Base-by-base conservation (phyloP, 1,140 invertebrate genomes). In the Drosophila nikananu region DNA sequence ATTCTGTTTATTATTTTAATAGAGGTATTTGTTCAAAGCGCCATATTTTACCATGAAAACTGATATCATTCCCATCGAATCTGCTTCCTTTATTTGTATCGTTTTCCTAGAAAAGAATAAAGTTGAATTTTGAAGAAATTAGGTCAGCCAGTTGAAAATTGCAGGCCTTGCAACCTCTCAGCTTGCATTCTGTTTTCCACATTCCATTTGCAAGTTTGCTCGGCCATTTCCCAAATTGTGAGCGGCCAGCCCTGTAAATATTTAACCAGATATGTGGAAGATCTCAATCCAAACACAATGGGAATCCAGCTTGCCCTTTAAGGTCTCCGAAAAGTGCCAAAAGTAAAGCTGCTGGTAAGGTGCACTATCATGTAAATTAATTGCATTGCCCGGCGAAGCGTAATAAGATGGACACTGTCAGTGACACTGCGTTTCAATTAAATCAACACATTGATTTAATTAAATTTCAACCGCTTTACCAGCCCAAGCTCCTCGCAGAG, bases 371-470 rank as follows among this genome's bases (percentile, higher is more conserved):
- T 78, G 75, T 19, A 70, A 78, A 70, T 70, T 78, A 78, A 78
- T 78, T 78, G 75, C 64, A 61, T 78, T 70, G 74, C 27, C 32
- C 19, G 41, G 25, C 48, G 64, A 62, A 37, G 57, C 49, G 49
- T 48, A 62, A 25, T 58, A 67, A 70, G 73, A 77, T 84, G 74
- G 35, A 27, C 49, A 30, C 51, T 68, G 76, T 78, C 64, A 49
- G 46, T 73, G 72, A 52, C 42, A 67, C 41, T 48, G 68, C 58
- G 44, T 73, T 87, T 83, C 72, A 89, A 87, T 89, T 87, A 83
- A 87, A 80, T 81, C 86, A 80, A 80, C 80, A 81, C 70, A 81
- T 90, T 89, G 84, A 79, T 84, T 89, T 84, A 84, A 89, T 89
- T 89, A 84, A 81, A 84, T 84, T 89, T 84, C 60, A 41, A 54